A percentile compares a stretch with the other conserved stretches of the same genome.
Evolutionary conservation across 2,113 vertebrate genomes (phyloP).

Genomic region (Chionodraco myersi): DNA sequence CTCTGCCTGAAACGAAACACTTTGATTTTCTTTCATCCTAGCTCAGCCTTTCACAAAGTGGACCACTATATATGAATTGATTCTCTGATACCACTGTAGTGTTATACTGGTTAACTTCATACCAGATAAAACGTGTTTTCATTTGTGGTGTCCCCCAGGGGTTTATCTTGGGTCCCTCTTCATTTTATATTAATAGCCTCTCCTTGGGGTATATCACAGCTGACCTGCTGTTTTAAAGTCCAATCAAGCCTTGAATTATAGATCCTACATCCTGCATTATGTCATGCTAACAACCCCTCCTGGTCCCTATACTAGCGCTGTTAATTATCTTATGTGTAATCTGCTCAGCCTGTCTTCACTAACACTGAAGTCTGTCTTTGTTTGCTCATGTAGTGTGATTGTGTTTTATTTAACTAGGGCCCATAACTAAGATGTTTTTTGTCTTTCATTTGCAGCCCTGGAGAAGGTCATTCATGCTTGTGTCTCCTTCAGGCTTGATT

Average conservation of each 20-base stretch:
- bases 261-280: neutral
- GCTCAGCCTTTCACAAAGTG: neutral
- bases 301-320: neutral
- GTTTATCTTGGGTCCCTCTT: conserved; percentile 1
- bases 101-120: neutral
- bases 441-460: neutral
- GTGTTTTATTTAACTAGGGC: conserved; percentile 4
- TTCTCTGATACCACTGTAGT: neutral
- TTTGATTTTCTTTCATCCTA: neutral
- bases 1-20: neutral
- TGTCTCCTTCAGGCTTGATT: conserved; percentile 17
- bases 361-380: neutral
- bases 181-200: neutral
- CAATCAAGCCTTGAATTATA: neutral
- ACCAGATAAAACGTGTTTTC: neutral
- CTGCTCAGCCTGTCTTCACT: neutral
- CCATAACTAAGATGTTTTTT: neutral
- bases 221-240: conserved; percentile 3
- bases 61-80: neutral
- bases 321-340: neutral
- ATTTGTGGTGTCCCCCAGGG: conserved; percentile 1
- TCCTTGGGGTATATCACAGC: conserved; percentile 1
- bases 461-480: conserved; percentile 29
- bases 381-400: neutral
- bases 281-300: neutral